These are phyloP conservation scores for Clarias magur DNA, from an alignment of 2,113 vertebrate species.

Conservation along the genomic window DNA sequence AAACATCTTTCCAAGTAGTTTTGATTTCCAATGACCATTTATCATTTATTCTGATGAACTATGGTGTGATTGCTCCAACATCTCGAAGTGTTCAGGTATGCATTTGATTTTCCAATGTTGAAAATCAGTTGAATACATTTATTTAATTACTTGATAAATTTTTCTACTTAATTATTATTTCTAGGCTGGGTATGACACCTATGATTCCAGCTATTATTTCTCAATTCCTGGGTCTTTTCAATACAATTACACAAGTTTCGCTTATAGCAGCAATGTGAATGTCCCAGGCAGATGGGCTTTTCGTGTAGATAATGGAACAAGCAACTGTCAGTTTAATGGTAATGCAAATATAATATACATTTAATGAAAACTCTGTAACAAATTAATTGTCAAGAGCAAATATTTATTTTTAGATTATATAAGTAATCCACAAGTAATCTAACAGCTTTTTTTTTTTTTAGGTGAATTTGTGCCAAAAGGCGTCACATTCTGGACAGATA, in stretches of 20 bases:
- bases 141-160: neutral
- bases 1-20: conserved; percentile 60
- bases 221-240: conserved; percentile 39
- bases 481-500: conserved; percentile 65
- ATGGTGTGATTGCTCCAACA: conserved; percentile 44
- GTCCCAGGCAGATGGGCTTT: conserved; percentile 55
- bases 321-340: conserved; percentile 37
- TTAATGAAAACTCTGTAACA: neutral
- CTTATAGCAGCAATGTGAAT: conserved; percentile 50
- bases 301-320: conserved; percentile 30
- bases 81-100: conserved; percentile 30
- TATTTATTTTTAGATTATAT: neutral
- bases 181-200: conserved; percentile 65
- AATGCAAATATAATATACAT: neutral
- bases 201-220: conserved; percentile 41
- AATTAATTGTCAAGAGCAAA: neutral
- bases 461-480: conserved; percentile 52
- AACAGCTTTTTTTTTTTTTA: conserved; percentile 34
- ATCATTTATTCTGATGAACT: conserved; percentile 60
- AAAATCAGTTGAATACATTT: neutral
- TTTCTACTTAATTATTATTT: neutral
- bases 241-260: conserved; percentile 1
- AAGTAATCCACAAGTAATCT: neutral
- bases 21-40: conserved; percentile 48
- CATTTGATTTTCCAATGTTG: too few species aligned